Evolutionary conservation across 2,797 vertebrate species (phyloP).

Genomic region (Acanthornis magna): DNA sequence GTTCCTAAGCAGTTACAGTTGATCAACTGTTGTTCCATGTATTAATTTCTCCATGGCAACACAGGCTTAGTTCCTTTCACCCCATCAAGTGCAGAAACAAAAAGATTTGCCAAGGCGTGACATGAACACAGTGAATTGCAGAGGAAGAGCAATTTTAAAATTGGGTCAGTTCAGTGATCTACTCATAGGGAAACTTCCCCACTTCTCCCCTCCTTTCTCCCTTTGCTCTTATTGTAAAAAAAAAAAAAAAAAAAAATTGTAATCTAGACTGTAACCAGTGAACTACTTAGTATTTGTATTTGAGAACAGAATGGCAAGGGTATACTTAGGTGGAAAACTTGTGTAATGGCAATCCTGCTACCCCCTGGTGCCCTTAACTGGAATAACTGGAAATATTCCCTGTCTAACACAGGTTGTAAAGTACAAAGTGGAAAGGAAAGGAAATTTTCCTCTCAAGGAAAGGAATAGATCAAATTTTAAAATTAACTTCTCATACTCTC

Average conservation of each 20-base stretch:
- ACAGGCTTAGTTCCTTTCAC: constrained; percentile 4
- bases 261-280: not conserved
- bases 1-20: not conserved
- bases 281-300: not conserved
- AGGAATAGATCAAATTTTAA: not conserved
- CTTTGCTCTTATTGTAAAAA: not conserved
- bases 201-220: not conserved
- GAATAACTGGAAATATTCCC: not conserved
- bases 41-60: constrained; percentile 56
- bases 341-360: not conserved
- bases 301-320: not conserved
- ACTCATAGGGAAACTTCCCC: not conserved
- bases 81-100: not conserved
- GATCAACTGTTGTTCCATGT: constrained; percentile 11
- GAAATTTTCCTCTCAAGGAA: not conserved
- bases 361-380: not conserved
- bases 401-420: not conserved
- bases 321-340: not conserved
- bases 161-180: not conserved
- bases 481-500: not conserved
- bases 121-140: not conserved
- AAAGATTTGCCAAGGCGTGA: not conserved
- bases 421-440: not conserved
- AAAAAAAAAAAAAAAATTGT: not conserved
- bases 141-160: constrained; percentile 1